Base-by-base conservation (phyloP, 1,140 invertebrate species). In the Papilio dardanus region DNA sequence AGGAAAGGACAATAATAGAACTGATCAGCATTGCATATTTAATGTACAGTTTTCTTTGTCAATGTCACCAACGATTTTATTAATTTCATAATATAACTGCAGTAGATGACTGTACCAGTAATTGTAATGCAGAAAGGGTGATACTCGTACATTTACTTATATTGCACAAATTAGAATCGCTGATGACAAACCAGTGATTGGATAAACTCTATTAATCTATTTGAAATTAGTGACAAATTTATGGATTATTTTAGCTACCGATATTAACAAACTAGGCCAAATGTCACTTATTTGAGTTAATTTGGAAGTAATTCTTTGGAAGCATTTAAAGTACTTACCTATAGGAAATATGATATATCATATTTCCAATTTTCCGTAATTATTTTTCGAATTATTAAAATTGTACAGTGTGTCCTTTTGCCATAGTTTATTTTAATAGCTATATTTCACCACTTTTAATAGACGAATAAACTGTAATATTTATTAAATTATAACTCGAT, bases 61-160 rank as follows among this genome's bases (percentile, higher is more conserved):
- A 50, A 50, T 62, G 54, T 62, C 24, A 28, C 24, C n/a, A 19
- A 62, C 24, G 24, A 28, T 3, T 50, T 12, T 46, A 28, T 62
- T 62, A 62, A n/a, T 62, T 62, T 62, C 24, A 12, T 62, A 62
- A 28, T 62, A 58, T 54, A 54, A 24, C 50, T 54, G 21, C 1
- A 54, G 21, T 24, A 24, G 10, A 54, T 10, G 7, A 54, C 24
- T 24, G n/a, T n/a, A 46, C n/a, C 8, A 46, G 0, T 37, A 37
- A 8, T 16, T 46, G 16, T 14, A 19, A 4, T 6, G 5, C 3
- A 46, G n/a, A 46, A 54, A 54, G 21, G 8, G 1, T 54, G 21
- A 54, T 19, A 21, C 7, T 19, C n/a, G 46, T 19, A 50, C 40
- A 42, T n/a, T 42, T 33, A 33, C n/a, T n/a, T 42, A n/a, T 16